Evolutionary conservation across 2,113 vertebrate species (phyloP).

Genomic region (Ivindomyrus marchei): DNA sequence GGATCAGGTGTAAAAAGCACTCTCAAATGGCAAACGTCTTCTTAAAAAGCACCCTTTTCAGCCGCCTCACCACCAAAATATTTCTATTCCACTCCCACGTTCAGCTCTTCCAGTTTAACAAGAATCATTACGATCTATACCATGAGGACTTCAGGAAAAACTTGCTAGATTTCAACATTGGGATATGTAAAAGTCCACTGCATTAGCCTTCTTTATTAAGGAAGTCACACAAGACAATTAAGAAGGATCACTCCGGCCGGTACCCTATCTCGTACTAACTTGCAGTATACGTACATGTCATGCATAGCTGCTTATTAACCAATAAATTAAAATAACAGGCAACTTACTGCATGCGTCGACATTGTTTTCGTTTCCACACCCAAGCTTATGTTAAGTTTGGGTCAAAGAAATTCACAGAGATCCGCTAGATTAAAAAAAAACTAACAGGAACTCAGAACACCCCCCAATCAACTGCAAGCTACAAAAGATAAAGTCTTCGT

Average conservation of each 20-base stretch:
- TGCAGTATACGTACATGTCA: background rate
- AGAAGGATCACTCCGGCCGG: background rate
- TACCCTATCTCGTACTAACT: background rate
- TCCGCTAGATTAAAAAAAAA: background rate
- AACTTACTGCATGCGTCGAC: constrained; percentile 21
- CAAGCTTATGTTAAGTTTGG: background rate
- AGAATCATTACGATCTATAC: background rate
- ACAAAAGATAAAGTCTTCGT: background rate
- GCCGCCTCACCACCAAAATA: background rate
- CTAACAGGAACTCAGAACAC: background rate
- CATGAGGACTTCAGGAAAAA: background rate
- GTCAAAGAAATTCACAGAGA: background rate
- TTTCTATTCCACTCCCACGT: background rate
- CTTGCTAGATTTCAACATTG: background rate
- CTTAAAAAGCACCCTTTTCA: background rate
- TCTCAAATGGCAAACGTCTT: background rate
- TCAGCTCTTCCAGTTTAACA: background rate
- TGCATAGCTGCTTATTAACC: background rate
- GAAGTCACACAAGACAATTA: background rate
- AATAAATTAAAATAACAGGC: constrained; percentile 36
- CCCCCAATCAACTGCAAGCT: background rate
- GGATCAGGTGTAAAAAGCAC: background rate
- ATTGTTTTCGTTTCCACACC: constrained; percentile 11
- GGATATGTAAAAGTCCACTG: background rate
- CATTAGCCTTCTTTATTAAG: background rate